Percentiles rank a stretch among this genome's conserved stretches.
Conservation (phyloP, 2,113 vertebrate species). For the Vimba vimba region DNA sequence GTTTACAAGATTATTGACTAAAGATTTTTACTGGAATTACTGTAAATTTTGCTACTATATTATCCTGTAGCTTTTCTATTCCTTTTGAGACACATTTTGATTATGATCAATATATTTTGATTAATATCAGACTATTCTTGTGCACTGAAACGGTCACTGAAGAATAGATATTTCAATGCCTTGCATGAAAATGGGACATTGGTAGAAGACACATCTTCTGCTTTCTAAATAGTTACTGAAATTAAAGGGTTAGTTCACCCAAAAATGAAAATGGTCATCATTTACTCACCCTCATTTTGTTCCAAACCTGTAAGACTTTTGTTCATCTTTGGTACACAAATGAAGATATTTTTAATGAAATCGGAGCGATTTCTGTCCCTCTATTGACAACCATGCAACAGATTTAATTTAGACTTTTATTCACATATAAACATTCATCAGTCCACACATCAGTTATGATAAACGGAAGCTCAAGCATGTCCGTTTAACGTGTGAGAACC, state of each 20-base stretch:
- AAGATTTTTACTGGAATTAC: neutral
- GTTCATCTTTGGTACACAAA: no score
- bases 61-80: neutral
- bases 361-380: no score
- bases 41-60: neutral
- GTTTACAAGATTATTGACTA: neutral
- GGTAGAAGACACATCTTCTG: neutral
- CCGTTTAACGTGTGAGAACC: no score
- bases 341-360: no score
- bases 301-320: no score
- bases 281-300: no score
- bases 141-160: neutral
- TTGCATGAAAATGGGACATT: neutral
- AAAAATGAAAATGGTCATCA: no score
- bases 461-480: no score
- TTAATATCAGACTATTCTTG: neutral
- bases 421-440: no score
- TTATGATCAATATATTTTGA: neutral
- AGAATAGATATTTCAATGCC: neutral
- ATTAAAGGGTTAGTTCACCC: conserved; percentile 24
- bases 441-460: no score
- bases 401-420: no score
- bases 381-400: no score
- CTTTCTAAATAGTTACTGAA: conserved; percentile 46
- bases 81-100: neutral